Conservation (phyloP, 1,140 invertebrate species). For the Drosophila nannoptera region DNA sequence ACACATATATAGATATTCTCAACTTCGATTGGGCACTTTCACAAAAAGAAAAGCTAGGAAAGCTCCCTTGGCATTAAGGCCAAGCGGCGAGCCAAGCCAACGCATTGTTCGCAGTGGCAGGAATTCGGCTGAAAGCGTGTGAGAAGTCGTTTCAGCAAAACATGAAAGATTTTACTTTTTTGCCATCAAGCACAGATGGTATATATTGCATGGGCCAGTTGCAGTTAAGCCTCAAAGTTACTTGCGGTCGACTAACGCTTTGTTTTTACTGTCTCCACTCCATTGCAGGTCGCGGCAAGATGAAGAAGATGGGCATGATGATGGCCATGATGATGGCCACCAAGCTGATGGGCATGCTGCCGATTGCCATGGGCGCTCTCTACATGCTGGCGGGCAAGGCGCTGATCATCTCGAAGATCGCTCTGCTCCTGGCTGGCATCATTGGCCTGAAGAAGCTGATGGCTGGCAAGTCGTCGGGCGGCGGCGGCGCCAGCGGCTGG, state of each 20-base stretch:
- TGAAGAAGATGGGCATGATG: constrained; percentile 91
- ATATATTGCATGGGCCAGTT: neutral
- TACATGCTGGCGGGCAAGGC: constrained; percentile 88
- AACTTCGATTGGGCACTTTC: constrained; percentile 59
- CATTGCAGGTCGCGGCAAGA: constrained; percentile 84
- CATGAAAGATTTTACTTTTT: neutral
- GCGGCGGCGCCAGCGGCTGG: constrained; percentile 80
- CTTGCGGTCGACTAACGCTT: neutral
- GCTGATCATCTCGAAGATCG: constrained; percentile 88
- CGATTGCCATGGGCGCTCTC: constrained; percentile 85
- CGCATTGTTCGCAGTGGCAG: constrained; percentile 28
- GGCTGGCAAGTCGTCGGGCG: constrained; percentile 82
- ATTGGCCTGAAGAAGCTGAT: constrained; percentile 89
- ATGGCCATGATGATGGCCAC: constrained; percentile 84
- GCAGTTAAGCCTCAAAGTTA: neutral
- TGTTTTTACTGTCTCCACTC: constrained; percentile 4
- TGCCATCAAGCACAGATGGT: neutral
- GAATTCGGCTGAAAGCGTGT: constrained; percentile 33
- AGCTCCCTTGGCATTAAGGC: constrained; percentile 16
- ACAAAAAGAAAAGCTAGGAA: constrained; percentile 37
- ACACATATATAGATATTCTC: constrained; percentile 58
- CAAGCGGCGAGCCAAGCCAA: constrained; percentile 10
- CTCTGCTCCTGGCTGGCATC: constrained; percentile 86
- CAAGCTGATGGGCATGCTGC: constrained; percentile 87
- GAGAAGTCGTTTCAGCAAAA: constrained; percentile 6